Evolutionary conservation across 2,113 vertebrate genomes (phyloP).

Genomic region (Thryonomys swinderianus): DNA sequence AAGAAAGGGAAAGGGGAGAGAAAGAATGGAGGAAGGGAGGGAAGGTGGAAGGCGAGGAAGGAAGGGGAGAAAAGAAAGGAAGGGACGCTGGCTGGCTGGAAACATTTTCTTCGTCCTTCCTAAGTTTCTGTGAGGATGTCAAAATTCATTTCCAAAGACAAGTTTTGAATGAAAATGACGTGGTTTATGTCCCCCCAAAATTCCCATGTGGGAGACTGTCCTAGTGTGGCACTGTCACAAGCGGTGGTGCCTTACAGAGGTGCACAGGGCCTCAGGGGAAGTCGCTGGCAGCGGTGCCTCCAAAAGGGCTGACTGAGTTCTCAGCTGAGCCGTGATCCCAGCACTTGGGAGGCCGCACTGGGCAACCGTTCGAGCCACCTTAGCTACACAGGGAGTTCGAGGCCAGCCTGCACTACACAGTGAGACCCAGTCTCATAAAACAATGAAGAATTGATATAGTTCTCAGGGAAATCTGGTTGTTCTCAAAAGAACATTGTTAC

Average conservation of each 20-base stretch:
- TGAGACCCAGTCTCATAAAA: not conserved
- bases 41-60: not conserved
- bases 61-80: not conserved
- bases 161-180: not conserved
- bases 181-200: not conserved
- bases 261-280: not conserved
- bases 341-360: not conserved
- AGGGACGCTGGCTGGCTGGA: not conserved
- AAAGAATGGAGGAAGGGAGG: no score
- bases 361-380: not conserved
- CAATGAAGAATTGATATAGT: not conserved
- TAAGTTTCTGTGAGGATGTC: not conserved
- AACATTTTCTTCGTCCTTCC: not conserved
- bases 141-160: not conserved
- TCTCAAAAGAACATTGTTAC: not conserved
- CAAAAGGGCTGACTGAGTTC: not conserved
- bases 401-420: not conserved
- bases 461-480: not conserved
- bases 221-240: not conserved
- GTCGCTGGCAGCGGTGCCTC: not conserved
- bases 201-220: no score
- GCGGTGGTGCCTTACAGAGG: no score
- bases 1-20: no score
- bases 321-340: not conserved
- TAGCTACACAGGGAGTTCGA: not conserved